Conservation (phyloP, 2,797 vertebrate species). For the Cynopterus sphinx region DNA sequence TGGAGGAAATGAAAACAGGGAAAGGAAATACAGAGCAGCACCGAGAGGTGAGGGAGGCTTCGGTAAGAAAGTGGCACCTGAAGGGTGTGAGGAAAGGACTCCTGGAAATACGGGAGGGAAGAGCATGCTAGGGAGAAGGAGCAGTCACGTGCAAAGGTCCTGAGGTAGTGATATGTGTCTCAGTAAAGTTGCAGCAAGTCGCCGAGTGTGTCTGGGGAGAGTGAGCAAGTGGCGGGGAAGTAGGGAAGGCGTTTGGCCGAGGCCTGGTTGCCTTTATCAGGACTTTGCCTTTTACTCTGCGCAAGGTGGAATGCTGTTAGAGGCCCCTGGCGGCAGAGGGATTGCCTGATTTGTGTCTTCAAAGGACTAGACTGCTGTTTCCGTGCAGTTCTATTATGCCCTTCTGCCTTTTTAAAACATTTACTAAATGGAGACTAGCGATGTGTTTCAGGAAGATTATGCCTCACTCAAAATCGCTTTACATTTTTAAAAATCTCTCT, state of each 20-base stretch:
- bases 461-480: neutral
- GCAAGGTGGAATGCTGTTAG: neutral
- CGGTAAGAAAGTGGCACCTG: neutral
- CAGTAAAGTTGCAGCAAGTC: neutral
- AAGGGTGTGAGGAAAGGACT: neutral
- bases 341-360: neutral
- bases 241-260: neutral
- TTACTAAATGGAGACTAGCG: neutral
- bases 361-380: neutral
- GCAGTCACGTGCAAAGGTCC: neutral
- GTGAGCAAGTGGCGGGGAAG: neutral
- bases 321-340: neutral
- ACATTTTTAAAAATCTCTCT: neutral
- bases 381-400: neutral
- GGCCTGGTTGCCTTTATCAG: neutral
- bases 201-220: neutral
- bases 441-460: neutral
- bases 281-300: neutral
- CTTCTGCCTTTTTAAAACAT: neutral
- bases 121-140: neutral
- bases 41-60: neutral
- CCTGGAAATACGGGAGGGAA: too few relatives aligned
- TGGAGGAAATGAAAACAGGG: neutral
- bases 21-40: neutral
- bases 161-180: too few relatives aligned